Evolutionary conservation across 2,888 invertebrate genomes (phyloP).

Genomic region (Mycalesis mineus): DNA sequence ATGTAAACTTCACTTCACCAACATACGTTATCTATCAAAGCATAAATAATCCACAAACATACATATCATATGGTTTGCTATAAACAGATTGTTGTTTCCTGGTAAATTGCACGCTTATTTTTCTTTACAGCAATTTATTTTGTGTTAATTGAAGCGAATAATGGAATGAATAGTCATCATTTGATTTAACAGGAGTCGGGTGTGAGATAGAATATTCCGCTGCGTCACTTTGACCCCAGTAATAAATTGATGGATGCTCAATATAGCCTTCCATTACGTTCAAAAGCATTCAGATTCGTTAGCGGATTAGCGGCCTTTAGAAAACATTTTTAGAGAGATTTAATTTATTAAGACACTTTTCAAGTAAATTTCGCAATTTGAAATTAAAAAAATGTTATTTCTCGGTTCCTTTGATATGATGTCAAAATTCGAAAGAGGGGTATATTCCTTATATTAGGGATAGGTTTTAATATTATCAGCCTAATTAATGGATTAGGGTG

Average conservation of each 20-base stretch:
- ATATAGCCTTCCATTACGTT: constrained; percentile 20
- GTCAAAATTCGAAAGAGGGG: too few species aligned
- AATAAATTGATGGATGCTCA: constrained; percentile 54
- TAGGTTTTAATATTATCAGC: too few species aligned
- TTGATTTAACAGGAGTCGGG: constrained; percentile 51
- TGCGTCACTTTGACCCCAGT: constrained; percentile 54
- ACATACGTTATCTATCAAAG: too few species aligned
- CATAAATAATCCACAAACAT: too few species aligned
- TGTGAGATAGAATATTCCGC: constrained; percentile 49
- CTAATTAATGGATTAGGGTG: too few species aligned
- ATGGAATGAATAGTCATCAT: constrained; percentile 39
- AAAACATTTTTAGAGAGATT: not conserved
- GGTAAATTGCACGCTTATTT: not conserved
- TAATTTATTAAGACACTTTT: not conserved
- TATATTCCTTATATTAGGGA: too few species aligned
- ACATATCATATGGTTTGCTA: not conserved
- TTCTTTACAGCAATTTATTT: constrained; percentile 1
- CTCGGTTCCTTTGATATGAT: too few species aligned
- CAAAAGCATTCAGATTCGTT: constrained; percentile 13
- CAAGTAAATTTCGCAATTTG: not conserved
- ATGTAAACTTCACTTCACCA: too few species aligned
- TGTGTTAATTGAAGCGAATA: constrained; percentile 23
- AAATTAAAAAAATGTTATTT: too few species aligned
- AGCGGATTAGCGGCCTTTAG: constrained; percentile 4
- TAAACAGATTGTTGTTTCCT: not conserved